Conservation (phyloP, 2,888 invertebrate genomes). For the Tenthredo distinguenda region DNA sequence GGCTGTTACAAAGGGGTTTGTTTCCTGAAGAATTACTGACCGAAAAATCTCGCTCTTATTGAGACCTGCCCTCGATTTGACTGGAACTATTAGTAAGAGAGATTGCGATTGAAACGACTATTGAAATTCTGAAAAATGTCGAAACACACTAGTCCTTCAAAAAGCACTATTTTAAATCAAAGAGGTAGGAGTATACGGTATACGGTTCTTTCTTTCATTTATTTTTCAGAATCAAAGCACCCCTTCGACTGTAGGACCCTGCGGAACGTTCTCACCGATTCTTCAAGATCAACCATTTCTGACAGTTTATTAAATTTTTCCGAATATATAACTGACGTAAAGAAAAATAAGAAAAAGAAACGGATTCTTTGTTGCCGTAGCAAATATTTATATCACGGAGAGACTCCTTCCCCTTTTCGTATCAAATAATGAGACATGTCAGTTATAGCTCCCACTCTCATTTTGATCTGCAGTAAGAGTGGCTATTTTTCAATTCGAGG, state of each 20-base stretch:
- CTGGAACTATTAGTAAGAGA: neutral
- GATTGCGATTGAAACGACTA: neutral
- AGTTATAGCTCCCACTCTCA: neutral
- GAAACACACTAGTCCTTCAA: neutral
- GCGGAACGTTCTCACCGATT: neutral
- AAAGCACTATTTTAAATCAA: neutral
- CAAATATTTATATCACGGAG: neutral
- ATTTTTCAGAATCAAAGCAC: neutral
- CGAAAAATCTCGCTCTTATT: neutral
- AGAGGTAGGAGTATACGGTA: neutral
- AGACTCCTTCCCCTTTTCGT: neutral
- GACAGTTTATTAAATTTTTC: slow-evolving; percentile 9
- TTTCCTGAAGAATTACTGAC: neutral
- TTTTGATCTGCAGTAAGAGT: neutral
- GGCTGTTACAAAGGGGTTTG: neutral
- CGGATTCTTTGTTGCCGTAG: neutral
- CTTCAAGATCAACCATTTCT: neutral
- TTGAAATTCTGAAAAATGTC: neutral
- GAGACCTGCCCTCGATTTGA: neutral
- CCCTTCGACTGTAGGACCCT: neutral
- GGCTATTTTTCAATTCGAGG: neutral
- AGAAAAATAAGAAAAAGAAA: neutral
- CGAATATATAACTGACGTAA: neutral
- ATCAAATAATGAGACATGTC: neutral
- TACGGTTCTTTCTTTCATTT: neutral